Conservation (phyloP, 53 echinoderm and acorn worm species). For the Luidia sarsii region DNA sequence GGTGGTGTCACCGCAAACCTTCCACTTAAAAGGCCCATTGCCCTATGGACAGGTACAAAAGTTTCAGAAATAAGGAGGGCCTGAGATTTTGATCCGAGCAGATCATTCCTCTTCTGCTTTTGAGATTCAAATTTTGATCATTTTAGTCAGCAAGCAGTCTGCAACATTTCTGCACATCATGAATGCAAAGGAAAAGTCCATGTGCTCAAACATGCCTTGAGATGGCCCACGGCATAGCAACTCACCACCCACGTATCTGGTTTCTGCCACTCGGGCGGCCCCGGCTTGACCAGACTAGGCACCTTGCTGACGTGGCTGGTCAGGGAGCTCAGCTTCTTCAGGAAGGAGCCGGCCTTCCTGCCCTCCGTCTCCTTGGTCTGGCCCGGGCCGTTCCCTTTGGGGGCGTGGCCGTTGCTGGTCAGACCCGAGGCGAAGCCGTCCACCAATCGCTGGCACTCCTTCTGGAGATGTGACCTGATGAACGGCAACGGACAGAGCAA, state of each 20-base stretch:
- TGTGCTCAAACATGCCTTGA: background rate
- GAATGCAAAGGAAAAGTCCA: background rate
- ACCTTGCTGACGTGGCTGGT: constrained; percentile 31
- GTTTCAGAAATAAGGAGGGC: too few relatives aligned
- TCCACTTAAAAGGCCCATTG: too few relatives aligned
- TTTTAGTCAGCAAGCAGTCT: too few relatives aligned
- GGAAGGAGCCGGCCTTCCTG: background rate
- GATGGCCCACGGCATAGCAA: too few relatives aligned
- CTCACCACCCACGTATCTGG: constrained; percentile 81
- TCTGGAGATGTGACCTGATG: constrained; percentile 30
- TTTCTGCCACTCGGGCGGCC: constrained; percentile 85
- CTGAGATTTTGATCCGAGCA: too few relatives aligned
- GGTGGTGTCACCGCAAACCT: too few relatives aligned
- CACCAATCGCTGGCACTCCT: constrained; percentile 60
- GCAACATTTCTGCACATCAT: too few relatives aligned
- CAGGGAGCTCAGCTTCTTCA: constrained; percentile 9
- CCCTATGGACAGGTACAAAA: too few relatives aligned
- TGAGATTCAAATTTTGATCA: too few relatives aligned
- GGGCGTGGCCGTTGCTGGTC: background rate
- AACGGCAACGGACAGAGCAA: too few relatives aligned
- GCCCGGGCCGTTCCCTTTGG: background rate
- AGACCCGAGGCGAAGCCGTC: constrained; percentile 56
- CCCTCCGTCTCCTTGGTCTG: background rate
- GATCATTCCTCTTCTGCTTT: too few relatives aligned
- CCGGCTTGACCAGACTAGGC: constrained; percentile 36